phyloP scores from a whole-genome alignment of 2,113 vertebrate genomes.

The Pseudolaguvia tuberculata region DNA sequence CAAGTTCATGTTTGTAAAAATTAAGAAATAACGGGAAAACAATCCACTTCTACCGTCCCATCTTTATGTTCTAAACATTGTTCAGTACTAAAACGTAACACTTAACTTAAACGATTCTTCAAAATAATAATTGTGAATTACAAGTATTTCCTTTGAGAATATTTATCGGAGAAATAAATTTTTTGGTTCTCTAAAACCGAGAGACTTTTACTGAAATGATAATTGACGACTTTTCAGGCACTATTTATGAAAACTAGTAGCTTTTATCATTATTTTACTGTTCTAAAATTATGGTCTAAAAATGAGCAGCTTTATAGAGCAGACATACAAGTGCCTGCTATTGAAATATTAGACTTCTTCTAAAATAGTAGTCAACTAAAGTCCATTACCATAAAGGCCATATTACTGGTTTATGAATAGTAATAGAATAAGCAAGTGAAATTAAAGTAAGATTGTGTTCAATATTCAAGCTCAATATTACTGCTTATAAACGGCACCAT shows the following conservation, averaged over 20 bases:
- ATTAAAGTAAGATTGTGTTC: too few species aligned
- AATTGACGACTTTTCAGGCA: not conserved
- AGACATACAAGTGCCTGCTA: not conserved
- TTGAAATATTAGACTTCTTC: not conserved
- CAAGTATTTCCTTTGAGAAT: not conserved
- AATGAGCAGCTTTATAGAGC: not conserved
- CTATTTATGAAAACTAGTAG: not conserved
- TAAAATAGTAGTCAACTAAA: not conserved
- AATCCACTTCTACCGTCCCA: not conserved
- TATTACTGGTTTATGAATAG: constrained; percentile 15
- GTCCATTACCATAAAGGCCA: not conserved
- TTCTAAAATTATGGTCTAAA: not conserved
- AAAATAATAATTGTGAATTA: not conserved
- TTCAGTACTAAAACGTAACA: not conserved
- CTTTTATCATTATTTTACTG: not conserved
- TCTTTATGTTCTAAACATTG: not conserved
- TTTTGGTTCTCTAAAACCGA: not conserved
- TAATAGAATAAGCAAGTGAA: not conserved
- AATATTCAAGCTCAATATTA: too few species aligned
- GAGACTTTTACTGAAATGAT: not conserved
- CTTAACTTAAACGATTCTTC: too few species aligned
- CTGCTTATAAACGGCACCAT: not conserved
- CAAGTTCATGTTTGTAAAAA: not conserved
- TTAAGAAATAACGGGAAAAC: not conserved
- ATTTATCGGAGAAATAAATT: too few species aligned